Conservation (phyloP, 2,797 vertebrate species). For the Ara ararauna region DNA sequence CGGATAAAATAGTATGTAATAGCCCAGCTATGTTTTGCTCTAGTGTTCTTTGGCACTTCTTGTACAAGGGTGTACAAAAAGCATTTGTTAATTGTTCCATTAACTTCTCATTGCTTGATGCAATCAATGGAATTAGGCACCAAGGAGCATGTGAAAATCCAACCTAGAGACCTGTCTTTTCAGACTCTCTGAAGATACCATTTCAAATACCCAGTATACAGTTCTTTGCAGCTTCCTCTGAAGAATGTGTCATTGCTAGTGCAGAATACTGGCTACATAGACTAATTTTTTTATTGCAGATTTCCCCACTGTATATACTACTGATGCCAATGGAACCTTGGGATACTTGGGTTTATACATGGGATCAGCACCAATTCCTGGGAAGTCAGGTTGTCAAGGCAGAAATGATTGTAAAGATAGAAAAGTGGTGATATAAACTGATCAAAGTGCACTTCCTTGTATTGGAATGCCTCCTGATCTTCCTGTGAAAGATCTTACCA, state of each 20-base stretch:
- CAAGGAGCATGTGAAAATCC: background rate
- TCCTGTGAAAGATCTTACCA: background rate
- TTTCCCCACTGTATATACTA: fast-evolving
- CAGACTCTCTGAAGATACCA: background rate
- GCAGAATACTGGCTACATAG: background rate
- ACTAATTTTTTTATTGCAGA: background rate
- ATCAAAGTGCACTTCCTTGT: background rate
- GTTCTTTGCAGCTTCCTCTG: background rate
- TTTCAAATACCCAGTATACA: background rate
- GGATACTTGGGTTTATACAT: background rate
- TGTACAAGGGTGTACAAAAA: background rate
- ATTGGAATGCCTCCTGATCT: background rate
- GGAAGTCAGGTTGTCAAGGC: background rate
- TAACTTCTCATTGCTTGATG: background rate
- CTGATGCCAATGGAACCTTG: background rate
- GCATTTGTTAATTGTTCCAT: background rate
- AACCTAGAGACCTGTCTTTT: background rate
- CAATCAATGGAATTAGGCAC: background rate
- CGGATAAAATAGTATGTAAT: background rate
- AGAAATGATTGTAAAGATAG: background rate
- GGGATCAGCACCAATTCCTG: background rate
- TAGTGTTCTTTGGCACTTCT: background rate
- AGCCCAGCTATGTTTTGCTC: background rate
- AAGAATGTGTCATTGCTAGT: background rate
- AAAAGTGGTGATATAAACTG: background rate